Base-by-base conservation (phyloP, 1,140 invertebrate genomes). In the Bombus terrestris region DNA sequence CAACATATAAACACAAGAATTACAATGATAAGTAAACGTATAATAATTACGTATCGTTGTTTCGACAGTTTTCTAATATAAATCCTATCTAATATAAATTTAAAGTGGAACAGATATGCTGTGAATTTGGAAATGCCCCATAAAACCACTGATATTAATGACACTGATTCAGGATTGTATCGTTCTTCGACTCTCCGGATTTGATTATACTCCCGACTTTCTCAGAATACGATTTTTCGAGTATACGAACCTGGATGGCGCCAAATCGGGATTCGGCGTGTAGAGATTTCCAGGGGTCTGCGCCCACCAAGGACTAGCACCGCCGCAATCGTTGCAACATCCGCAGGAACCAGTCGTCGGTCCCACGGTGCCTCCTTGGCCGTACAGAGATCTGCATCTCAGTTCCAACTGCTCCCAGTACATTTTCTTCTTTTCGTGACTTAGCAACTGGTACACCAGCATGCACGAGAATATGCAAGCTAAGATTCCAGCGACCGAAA, bases 381-480 rank as follows among this genome's bases (percentile, higher is more conserved):
- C 93, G 91, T 98, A 98, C 76, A 98, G 92, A 4, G 97, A 97
- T 80, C 98, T 95, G 92, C 98, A 98, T 83, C 98, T 94, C 41
- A 98, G 92, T 92, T 98, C 98, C 93, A 98, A 92, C 93, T 98
- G 98, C 92, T 98, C 98, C 98, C 98, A 98, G 93, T 98, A 98
- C 97, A 98, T 98, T 94, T 98, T 98, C 95, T 98, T 98, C 83
- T 97, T 97, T 94, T 98, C 98, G 93, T 99, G 98, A 90, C 98
- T 98, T 32, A 98, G 94, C 37, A 99, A 95, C 92, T 98, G 98
- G 92, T 98, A 98, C 2, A 98, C 97, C 22, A 98, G 96, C 98
- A 98, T 98, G 92, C 98, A 98, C 47, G 98, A 98, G 94, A 98
- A 98, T 86, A 98, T 98, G 93, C 98, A 98, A 32, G 98, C 97